These are phyloP conservation scores for Adelphocoris suturalis DNA, from an alignment of 2,888 invertebrate species.

Conservation along the genomic window DNA sequence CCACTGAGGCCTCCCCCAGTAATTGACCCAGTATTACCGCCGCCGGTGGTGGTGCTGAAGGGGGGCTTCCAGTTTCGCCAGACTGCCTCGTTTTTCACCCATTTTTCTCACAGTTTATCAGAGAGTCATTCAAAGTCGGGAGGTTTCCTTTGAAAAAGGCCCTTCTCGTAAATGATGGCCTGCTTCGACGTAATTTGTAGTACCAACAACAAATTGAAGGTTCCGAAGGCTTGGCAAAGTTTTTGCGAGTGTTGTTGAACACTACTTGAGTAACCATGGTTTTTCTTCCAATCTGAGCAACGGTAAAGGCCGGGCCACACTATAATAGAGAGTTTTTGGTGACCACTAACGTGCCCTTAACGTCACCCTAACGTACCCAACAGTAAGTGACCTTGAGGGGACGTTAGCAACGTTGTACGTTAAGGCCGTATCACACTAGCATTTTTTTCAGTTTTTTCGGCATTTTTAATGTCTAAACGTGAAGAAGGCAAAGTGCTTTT, in stretches of 20 bases:
- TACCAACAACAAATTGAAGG: slow-evolving; percentile 17
- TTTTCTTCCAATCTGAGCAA: no score
- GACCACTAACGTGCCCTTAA: no score
- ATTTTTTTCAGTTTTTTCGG: no score
- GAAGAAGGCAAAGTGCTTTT: no score
- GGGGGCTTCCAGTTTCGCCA: slow-evolving; percentile 34
- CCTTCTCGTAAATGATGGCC: slow-evolving; percentile 27
- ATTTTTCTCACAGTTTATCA: slow-evolving; percentile 60
- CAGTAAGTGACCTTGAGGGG: no score
- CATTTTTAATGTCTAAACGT: no score
- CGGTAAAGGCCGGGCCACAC: no score
- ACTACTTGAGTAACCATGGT: not conserved
- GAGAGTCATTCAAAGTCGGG: slow-evolving; percentile 3
- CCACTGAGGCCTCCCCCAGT: slow-evolving; percentile 46
- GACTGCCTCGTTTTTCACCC: slow-evolving; percentile 16
- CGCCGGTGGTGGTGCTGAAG: not conserved
- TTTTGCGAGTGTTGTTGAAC: not conserved
- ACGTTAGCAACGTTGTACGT: no score
- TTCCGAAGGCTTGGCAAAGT: not conserved
- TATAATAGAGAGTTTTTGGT: no score
- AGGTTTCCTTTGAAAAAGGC: slow-evolving; percentile 4
- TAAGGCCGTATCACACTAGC: no score
- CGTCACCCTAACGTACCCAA: no score
- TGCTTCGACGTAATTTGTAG: slow-evolving; percentile 8
- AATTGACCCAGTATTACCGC: slow-evolving; percentile 66